Conservation (phyloP, 2,113 vertebrate genomes). For the Ciconia maguari region DNA sequence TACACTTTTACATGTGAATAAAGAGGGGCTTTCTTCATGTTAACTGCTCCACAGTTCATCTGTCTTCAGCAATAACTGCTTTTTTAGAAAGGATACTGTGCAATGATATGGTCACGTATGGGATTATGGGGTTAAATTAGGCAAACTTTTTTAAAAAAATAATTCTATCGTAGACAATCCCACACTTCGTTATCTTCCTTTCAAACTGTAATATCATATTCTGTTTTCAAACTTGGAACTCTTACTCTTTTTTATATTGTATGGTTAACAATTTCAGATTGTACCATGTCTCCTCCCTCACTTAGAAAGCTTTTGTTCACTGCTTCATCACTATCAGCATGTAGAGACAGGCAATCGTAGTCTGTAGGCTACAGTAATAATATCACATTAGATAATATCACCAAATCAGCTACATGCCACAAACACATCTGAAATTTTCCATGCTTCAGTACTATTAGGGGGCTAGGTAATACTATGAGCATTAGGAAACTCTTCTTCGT, state of each 20-base stretch:
- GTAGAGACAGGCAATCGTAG: not conserved
- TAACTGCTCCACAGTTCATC: not conserved
- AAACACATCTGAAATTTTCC: slow-evolving; percentile 8
- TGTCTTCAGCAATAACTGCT: not conserved
- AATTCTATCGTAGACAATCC: not conserved
- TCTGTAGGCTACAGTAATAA: not conserved
- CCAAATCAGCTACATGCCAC: not conserved
- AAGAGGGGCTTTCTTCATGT: not conserved
- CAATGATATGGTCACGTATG: not conserved
- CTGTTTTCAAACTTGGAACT: not conserved
- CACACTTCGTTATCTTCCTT: not conserved
- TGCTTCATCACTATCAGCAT: slow-evolving; percentile 5
- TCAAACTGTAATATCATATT: not conserved
- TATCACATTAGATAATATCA: not conserved
- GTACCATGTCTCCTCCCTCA: not conserved
- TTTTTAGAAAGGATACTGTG: not conserved
- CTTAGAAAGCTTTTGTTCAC: not conserved
- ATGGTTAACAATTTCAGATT: not conserved
- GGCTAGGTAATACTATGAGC: not conserved
- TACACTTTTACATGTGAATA: not conserved
- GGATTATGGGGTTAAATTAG: not conserved
- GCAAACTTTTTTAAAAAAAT: not conserved
- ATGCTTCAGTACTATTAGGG: not conserved
- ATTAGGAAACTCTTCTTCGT: not conserved
- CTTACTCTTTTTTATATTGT: not conserved